A percentile compares a stretch with the other conserved stretches of the same genome.
Conservation (phyloP, 2,888 invertebrate species). For the Cerastis leucographa region DNA sequence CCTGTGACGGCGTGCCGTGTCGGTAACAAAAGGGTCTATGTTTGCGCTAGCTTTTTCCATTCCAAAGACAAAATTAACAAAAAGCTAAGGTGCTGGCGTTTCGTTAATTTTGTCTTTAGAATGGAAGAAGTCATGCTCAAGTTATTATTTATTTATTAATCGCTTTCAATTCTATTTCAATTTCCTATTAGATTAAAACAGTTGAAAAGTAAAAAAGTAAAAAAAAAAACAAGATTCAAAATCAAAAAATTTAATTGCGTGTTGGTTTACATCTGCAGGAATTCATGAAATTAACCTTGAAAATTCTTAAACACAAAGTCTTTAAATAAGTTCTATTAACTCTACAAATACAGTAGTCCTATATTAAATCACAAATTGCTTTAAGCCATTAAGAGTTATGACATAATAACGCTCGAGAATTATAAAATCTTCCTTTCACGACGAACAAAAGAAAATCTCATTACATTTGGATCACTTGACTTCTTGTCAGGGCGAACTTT, state of each 20-base stretch:
- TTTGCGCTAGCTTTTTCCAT: too few species aligned
- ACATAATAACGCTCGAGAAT: not conserved
- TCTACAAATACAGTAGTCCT: not conserved
- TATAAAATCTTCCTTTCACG: not conserved
- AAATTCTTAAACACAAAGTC: not conserved
- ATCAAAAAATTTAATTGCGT: too few species aligned
- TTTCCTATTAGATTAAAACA: not conserved
- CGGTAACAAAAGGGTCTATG: too few species aligned
- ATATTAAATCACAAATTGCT: not conserved
- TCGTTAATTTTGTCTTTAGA: too few species aligned
- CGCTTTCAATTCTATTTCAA: too few species aligned
- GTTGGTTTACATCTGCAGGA: too few species aligned
- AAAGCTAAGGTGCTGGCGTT: too few species aligned
- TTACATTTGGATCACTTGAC: conserved; percentile 28
- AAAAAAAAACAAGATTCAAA: not conserved
- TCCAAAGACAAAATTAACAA: too few species aligned
- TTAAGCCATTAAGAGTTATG: not conserved
- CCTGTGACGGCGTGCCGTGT: too few species aligned
- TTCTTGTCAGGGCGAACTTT: conserved; percentile 22
- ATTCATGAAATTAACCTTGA: too few species aligned
- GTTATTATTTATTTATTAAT: too few species aligned
- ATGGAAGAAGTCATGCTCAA: too few species aligned
- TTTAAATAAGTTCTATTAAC: not conserved
- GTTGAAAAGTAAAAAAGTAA: not conserved
- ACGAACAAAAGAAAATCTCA: not conserved